Evolutionary conservation across 2,888 invertebrate species (phyloP).

Genomic region (Aporophyla lueneburgensis): DNA sequence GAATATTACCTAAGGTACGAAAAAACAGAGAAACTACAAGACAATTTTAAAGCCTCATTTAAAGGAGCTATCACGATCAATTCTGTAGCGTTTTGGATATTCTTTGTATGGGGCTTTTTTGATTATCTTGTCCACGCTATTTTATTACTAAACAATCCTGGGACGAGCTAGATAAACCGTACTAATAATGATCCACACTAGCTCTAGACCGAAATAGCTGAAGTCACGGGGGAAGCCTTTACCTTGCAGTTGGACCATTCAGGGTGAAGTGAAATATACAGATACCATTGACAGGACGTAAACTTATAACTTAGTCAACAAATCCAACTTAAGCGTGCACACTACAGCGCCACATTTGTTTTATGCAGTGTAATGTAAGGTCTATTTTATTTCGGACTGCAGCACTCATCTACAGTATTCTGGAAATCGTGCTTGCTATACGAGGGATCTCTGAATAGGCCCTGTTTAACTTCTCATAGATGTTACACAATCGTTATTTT

Average conservation of each 20-base stretch:
- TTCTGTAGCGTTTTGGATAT: not conserved
- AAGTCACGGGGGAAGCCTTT: not conserved
- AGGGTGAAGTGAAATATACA: not conserved
- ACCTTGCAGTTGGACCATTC: not conserved
- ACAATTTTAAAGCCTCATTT: not conserved
- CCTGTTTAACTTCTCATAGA: constrained; percentile 15
- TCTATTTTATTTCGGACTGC: not conserved
- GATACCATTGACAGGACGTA: not conserved
- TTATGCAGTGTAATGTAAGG: not conserved
- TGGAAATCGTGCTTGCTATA: not conserved
- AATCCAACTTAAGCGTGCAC: not conserved
- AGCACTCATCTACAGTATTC: not conserved
- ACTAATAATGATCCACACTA: not conserved
- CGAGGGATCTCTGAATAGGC: not conserved
- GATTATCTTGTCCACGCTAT: no score
- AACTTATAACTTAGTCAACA: not conserved
- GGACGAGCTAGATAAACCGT: no score
- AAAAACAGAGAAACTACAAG: not conserved
- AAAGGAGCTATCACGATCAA: not conserved
- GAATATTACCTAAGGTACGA: not conserved
- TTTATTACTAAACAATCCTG: no score
- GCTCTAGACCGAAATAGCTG: not conserved
- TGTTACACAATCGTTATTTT: not conserved
- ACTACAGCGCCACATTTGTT: not conserved
- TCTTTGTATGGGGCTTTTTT: not conserved